A percentile compares a stretch with the other conserved stretches of the same genome.
Evolutionary conservation across 2,888 invertebrate genomes (phyloP).

Genomic region (Cerceris rybyensis): DNA sequence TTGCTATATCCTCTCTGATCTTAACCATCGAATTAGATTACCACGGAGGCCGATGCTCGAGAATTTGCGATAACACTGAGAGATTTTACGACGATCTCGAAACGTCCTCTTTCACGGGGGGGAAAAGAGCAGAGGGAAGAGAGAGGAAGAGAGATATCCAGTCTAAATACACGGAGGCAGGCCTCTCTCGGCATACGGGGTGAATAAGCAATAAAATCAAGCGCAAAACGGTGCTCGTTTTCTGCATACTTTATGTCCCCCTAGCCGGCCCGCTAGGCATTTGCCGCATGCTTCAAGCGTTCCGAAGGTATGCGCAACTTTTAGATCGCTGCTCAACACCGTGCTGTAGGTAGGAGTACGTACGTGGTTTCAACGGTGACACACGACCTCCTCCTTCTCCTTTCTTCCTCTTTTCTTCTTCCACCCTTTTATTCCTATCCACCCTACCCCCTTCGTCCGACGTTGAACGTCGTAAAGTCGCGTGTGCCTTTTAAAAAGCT

Average conservation of each 20-base stretch:
- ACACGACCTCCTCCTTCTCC: not conserved
- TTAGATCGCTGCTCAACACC: conserved; percentile 32
- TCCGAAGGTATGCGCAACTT: conserved; percentile 41
- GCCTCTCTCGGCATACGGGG: conserved; percentile 14
- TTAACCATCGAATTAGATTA: conserved; percentile 48
- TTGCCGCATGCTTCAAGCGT: conserved; percentile 43
- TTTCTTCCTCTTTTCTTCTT: too few relatives aligned
- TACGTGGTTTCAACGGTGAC: not conserved
- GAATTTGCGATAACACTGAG: conserved; percentile 52
- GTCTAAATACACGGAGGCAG: conserved; percentile 39
- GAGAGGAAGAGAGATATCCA: conserved; percentile 32
- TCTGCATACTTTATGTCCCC: conserved; percentile 62
- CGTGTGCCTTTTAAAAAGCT: not conserved
- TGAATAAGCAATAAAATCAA: conserved; percentile 65
- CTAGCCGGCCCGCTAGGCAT: conserved; percentile 33
- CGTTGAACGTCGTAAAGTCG: not conserved
- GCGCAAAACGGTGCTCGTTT: conserved; percentile 56
- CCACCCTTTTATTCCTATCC: too few relatives aligned
- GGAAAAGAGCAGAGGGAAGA: too few relatives aligned
- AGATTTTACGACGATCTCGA: conserved; percentile 34
- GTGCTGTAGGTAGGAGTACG: conserved; percentile 11
- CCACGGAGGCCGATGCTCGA: conserved; percentile 20
- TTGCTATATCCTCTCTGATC: not conserved
- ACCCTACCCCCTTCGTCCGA: too few relatives aligned
- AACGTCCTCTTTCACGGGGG: conserved; percentile 10